Evolutionary conservation across 2,888 invertebrate species (phyloP).

Genomic region (Netelia inedita): DNA sequence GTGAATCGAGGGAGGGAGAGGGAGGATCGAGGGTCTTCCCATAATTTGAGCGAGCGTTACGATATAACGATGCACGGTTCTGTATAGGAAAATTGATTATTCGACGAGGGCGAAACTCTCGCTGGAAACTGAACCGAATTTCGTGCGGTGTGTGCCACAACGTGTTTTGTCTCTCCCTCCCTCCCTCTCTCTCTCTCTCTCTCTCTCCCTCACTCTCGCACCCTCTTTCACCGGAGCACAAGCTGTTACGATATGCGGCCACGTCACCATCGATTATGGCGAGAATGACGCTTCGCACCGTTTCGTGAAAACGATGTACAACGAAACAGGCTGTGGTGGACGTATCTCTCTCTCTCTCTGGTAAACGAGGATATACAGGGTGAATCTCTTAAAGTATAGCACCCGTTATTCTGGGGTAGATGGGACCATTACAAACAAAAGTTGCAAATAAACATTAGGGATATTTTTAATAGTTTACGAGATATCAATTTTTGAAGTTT

Average conservation of each 20-base stretch:
- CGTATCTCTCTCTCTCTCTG: constrained; percentile 18
- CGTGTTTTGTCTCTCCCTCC: background rate
- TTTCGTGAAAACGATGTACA: constrained; percentile 29
- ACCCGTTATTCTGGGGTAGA: no score
- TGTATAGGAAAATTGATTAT: constrained; percentile 59
- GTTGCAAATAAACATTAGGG: no score
- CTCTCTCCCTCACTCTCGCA: background rate
- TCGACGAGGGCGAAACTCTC: constrained; percentile 18
- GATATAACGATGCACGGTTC: constrained; percentile 36
- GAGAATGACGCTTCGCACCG: constrained; percentile 43
- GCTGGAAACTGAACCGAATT: constrained; percentile 54
- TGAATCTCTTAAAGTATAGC: no score
- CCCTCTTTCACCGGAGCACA: constrained; percentile 29
- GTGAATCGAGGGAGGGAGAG: background rate
- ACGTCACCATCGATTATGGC: constrained; percentile 62
- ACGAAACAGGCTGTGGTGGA: constrained; percentile 29
- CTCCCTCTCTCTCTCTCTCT: background rate
- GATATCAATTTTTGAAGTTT: no score
- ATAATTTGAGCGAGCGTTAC: constrained; percentile 45
- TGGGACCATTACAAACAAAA: no score
- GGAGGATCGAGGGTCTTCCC: background rate
- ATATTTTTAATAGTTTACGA: no score
- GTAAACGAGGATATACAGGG: background rate
- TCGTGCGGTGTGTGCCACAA: constrained; percentile 17
- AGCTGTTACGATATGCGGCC: constrained; percentile 59